These are phyloP conservation scores for Sinocyclocheilus grahami DNA, from an alignment of 2,113 vertebrate genomes.

Conservation along the genomic window DNA sequence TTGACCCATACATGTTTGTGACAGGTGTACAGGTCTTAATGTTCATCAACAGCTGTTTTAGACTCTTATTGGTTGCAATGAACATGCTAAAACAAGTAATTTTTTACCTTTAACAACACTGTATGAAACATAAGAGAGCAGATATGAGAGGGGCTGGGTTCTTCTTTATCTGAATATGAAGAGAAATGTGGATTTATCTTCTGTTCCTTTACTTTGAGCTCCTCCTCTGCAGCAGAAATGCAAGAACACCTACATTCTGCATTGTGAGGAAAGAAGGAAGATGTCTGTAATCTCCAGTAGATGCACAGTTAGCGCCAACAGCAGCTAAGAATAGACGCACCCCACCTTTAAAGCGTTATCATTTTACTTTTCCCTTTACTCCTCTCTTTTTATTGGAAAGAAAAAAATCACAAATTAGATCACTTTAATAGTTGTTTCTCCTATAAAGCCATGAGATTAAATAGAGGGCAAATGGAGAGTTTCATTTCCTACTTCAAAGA, in stretches of 20 bases:
- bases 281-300: constrained; percentile 49
- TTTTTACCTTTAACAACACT: background rate
- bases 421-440: background rate
- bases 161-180: constrained; percentile 50
- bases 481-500: no score
- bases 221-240: constrained; percentile 46
- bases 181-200: constrained; percentile 49
- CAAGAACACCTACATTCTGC: constrained; percentile 54
- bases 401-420: background rate
- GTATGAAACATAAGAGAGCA: background rate
- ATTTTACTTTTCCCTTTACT: background rate
- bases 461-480: background rate
- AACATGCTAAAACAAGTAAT: background rate
- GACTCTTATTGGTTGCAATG: constrained; percentile 35
- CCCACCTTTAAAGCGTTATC: constrained; percentile 32
- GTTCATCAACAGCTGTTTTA: background rate
- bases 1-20: no score
- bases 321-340: constrained; percentile 58
- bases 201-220: constrained; percentile 43
- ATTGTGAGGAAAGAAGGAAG: constrained; percentile 14
- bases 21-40: no score
- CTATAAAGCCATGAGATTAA: background rate
- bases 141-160: constrained; percentile 8
- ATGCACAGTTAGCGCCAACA: constrained; percentile 54
- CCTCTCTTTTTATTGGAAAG: background rate